Evolutionary conservation across 2,797 vertebrate genomes (phyloP).

Genomic region (Thaleichthys pacificus): DNA sequence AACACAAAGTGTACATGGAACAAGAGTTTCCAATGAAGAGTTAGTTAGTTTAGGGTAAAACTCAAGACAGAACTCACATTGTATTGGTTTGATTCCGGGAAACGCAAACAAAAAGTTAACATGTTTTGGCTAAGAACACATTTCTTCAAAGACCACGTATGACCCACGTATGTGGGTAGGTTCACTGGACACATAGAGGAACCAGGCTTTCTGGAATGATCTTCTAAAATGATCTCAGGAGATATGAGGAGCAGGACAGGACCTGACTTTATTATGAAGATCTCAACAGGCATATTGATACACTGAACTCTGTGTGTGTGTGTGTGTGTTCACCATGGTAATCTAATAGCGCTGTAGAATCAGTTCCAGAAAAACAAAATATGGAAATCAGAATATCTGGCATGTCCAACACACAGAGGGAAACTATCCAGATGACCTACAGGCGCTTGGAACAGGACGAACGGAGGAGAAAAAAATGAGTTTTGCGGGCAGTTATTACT

Average conservation of each 20-base stretch:
- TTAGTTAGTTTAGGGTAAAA: too few relatives aligned
- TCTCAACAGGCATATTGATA: background rate
- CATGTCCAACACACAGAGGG: background rate
- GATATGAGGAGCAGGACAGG: background rate
- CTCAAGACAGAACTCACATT: too few relatives aligned
- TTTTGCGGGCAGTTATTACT: constrained; percentile 8
- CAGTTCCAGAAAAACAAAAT: background rate
- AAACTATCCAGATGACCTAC: constrained; percentile 7
- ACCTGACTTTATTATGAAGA: background rate
- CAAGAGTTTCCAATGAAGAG: too few relatives aligned
- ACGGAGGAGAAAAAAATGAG: background rate
- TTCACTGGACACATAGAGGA: background rate
- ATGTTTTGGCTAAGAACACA: too few relatives aligned
- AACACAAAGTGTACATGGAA: too few relatives aligned
- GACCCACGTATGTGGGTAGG: too few relatives aligned
- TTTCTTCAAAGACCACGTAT: too few relatives aligned
- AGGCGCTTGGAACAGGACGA: constrained; percentile 15
- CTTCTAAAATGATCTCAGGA: background rate
- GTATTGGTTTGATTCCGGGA: too few relatives aligned
- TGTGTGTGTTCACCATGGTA: background rate
- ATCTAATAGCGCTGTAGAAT: background rate
- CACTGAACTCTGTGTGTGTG: background rate
- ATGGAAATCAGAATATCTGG: background rate
- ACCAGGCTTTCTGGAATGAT: background rate
- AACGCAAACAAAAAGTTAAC: too few relatives aligned